Base-by-base conservation (phyloP, 2,113 vertebrate species). In the Perccottus glenii region DNA sequence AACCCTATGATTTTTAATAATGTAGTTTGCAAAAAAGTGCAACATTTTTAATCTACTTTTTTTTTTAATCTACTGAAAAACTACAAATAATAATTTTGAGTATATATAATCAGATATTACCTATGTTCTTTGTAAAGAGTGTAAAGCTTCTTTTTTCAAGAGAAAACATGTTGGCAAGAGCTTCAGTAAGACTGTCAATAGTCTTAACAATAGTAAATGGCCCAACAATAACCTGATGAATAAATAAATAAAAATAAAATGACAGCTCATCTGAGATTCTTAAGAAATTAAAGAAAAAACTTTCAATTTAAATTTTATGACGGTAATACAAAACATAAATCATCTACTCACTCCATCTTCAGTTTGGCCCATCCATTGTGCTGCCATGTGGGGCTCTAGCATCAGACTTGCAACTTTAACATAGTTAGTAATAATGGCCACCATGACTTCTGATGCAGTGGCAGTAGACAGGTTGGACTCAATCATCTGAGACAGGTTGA, bases 41-140 rank as follows among this genome's bases (percentile, higher is more conserved):
- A 27, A 27, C 19, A n/a, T n/a, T n/a, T n/a, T n/a, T n/a, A n/a
- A n/a, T n/a, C n/a, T n/a, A 27, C 19, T 2, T 27, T 27, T 27
- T 27, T 1, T 27, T 27, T 1, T 27, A 27, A 61, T 49, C 9
- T 8, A 12, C 42, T 52, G 6, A 38, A 15, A 55, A 53, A 42
- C 3, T 27, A 27, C 19, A 27, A n/a, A n/a, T n/a, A n/a, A n/a
- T n/a, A n/a, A n/a, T n/a, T n/a, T n/a, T n/a, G n/a, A n/a, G n/a
- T n/a, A n/a, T n/a, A 27, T 27, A 27, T 27, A 27, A 27, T 49
- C 6, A 35, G n/a, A 9, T 55, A 55, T 88, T 86, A 93, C 93
- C 90, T 67, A 94, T 92, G 60, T 93, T 93, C 69, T 90, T 91
- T 16, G 91, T 93, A 53, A 88, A 93, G 66, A 93, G 81, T 7